phyloP scores from a whole-genome alignment of 2,888 invertebrate genomes.

The Diaphora mendica region DNA sequence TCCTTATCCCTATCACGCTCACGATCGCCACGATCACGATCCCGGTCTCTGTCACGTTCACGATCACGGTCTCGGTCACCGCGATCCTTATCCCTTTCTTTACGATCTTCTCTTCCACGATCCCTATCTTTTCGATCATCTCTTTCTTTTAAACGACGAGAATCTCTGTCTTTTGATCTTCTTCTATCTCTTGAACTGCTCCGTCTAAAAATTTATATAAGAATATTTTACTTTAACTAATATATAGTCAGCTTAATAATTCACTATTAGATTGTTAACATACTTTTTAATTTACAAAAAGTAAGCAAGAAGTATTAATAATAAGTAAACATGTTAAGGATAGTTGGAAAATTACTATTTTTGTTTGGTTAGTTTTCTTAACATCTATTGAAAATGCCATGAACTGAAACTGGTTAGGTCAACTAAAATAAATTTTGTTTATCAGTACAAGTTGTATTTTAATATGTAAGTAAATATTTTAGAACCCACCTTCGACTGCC shows the following conservation, averaged over 20 bases:
- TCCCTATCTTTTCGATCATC: slow-evolving; percentile 76
- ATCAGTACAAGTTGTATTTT: too few species aligned
- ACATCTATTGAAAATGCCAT: too few species aligned
- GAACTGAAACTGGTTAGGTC: too few species aligned
- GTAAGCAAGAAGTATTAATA: too few species aligned
- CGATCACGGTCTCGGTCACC: slow-evolving; percentile 67
- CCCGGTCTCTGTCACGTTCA: slow-evolving; percentile 39
- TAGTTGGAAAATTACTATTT: too few species aligned
- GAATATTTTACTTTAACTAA: not conserved
- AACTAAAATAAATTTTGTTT: too few species aligned
- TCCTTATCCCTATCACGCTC: slow-evolving; percentile 66
- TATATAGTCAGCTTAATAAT: not conserved
- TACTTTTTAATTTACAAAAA: too few species aligned
- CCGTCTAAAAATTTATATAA: slow-evolving; percentile 62
- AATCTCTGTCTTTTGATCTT: slow-evolving; percentile 88
- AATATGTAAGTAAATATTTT: not conserved
- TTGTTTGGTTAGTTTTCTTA: too few species aligned
- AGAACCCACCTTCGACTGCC: slow-evolving; percentile 71
- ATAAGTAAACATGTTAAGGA: too few species aligned
- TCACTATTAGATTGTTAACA: not conserved
- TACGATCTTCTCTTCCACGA: slow-evolving; percentile 27
- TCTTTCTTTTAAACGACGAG: slow-evolving; percentile 85
- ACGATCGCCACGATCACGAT: slow-evolving; percentile 57
- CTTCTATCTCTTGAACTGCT: slow-evolving; percentile 80
- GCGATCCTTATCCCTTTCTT: slow-evolving; percentile 54